phyloP scores from a whole-genome alignment of 2,888 invertebrate species.

The Dinocampus coccinellae region DNA sequence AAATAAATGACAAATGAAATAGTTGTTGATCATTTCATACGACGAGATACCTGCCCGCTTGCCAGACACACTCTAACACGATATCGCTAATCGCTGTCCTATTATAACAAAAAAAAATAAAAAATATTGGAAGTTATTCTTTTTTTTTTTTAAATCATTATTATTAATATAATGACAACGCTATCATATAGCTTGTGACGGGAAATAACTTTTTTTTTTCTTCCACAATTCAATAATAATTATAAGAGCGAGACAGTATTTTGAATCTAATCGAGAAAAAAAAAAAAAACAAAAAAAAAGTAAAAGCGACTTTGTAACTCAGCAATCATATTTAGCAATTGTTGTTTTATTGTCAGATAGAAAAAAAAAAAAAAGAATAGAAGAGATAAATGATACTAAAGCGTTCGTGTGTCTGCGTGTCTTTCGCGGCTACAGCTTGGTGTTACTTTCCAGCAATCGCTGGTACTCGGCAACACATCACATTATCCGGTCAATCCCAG shows the following conservation, averaged over 20 bases:
- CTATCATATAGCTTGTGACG: not conserved
- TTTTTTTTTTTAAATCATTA: not conserved
- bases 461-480: slow-evolving; percentile 74
- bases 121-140: too few relatives aligned
- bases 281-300: slow-evolving; percentile 8
- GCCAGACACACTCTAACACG: not conserved
- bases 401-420: slow-evolving; percentile 61
- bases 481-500: slow-evolving; percentile 79
- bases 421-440: slow-evolving; percentile 67
- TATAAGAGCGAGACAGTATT: not conserved
- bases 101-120: not conserved
- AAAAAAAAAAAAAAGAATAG: not conserved
- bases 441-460: slow-evolving; percentile 70
- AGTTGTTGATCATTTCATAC: not conserved
- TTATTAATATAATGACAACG: not conserved
- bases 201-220: not conserved
- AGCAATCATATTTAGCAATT: slow-evolving; percentile 17
- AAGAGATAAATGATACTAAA: slow-evolving; percentile 58
- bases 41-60: slow-evolving; percentile 25
- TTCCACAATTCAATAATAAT: not conserved
- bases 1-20: not conserved
- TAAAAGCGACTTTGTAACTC: slow-evolving; percentile 23
- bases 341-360: slow-evolving; percentile 11
- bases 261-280: not conserved
- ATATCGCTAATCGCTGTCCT: slow-evolving; percentile 7